Conservation (phyloP, 1,140 invertebrate genomes). For the Diachasmimorpha longicaudata region DNA sequence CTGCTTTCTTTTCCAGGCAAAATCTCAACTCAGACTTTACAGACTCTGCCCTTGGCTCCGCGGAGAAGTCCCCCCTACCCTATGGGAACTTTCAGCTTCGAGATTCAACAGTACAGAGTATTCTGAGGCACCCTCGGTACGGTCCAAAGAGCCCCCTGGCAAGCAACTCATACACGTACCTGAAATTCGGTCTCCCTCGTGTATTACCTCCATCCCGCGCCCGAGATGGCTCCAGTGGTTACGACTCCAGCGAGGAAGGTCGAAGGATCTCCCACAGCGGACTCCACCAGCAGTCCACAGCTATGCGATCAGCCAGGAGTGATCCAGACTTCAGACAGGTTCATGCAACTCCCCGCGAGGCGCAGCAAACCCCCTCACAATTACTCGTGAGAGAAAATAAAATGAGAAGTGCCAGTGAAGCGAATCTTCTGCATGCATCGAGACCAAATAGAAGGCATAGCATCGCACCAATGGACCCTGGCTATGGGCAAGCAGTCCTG, state of each 20-base stretch:
- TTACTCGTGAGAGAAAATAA: constrained; percentile 61
- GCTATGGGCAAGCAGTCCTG: constrained; percentile 52
- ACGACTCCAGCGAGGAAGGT: constrained; percentile 79
- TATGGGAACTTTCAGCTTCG: constrained; percentile 93
- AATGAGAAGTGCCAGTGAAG: constrained; percentile 75
- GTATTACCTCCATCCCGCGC: constrained; percentile 77
- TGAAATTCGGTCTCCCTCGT: constrained; percentile 90
- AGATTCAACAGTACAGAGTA: constrained; percentile 92
- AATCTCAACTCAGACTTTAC: constrained; percentile 95
- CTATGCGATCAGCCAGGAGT: constrained; percentile 64
- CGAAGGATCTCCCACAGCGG: constrained; percentile 48
- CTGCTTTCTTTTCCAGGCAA: constrained; percentile 69
- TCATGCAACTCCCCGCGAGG: constrained; percentile 49
- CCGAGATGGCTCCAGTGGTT: constrained; percentile 80
- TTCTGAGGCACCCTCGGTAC: constrained; percentile 88
- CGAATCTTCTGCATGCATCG: constrained; percentile 71
- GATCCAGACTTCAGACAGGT: constrained; percentile 76
- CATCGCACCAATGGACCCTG: constrained; percentile 68
- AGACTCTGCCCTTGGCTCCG: constrained; percentile 88
- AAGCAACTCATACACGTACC: constrained; percentile 89
- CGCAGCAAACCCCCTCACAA: constrained; percentile 58
- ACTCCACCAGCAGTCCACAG: constrained; percentile 34
- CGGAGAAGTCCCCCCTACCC: constrained; percentile 86
- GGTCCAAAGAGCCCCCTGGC: constrained; percentile 82
- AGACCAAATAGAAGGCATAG: constrained; percentile 67